A percentile compares a stretch with the other conserved stretches of the same genome.
These are phyloP conservation scores for Drosophila paranaensis DNA, from an alignment of 2,888 invertebrate species.

Conservation along the genomic window DNA sequence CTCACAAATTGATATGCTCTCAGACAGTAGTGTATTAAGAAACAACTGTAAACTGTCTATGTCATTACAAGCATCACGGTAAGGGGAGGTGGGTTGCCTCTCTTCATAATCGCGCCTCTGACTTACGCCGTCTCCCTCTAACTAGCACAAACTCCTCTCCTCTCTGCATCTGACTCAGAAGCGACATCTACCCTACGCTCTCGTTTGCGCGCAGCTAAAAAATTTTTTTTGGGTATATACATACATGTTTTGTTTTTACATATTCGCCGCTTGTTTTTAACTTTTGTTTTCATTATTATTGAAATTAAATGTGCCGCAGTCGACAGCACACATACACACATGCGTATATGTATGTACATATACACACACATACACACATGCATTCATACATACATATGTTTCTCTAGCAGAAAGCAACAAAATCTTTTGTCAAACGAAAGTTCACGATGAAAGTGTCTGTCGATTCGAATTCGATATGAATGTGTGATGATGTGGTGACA, in stretches of 20 bases:
- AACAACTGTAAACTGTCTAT: constrained; percentile 66
- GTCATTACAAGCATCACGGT: constrained; percentile 23
- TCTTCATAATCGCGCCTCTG: constrained; percentile 41
- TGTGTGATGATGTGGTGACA: not conserved
- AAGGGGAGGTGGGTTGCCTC: constrained; percentile 9
- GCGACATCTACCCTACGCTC: constrained; percentile 6
- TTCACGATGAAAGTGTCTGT: constrained; percentile 54
- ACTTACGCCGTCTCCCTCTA: constrained; percentile 10
- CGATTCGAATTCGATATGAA: constrained; percentile 23
- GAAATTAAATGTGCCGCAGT: not conserved
- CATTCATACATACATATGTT: not conserved
- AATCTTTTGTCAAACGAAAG: constrained; percentile 64
- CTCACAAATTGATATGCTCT: not conserved
- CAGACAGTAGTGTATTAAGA: constrained; percentile 33
- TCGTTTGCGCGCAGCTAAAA: constrained; percentile 34
- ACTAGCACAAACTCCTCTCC: not conserved
- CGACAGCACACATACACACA: not conserved
- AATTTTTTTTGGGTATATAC: not conserved
- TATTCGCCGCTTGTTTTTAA: constrained; percentile 56
- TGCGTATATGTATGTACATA: too few relatives aligned
- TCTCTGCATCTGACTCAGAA: constrained; percentile 1
- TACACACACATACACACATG: not conserved
- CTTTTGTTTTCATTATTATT: constrained; percentile 76
- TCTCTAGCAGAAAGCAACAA: constrained; percentile 67
- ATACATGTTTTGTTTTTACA: constrained; percentile 11